Evolutionary conservation across 2,888 invertebrate genomes (phyloP).

Genomic region (Zygaena filipendulae): DNA sequence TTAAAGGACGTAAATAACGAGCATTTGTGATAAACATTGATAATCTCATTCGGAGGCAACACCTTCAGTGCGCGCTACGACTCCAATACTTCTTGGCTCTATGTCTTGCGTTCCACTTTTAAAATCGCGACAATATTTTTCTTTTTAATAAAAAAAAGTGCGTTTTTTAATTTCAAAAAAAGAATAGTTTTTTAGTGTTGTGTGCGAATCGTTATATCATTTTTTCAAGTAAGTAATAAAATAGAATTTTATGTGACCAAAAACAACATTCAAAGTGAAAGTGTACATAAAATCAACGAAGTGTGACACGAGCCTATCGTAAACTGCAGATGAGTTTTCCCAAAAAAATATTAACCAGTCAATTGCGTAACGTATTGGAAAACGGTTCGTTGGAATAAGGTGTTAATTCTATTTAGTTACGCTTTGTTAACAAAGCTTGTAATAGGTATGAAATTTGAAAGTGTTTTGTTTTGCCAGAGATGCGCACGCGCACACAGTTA

Average conservation of each 20-base stretch:
- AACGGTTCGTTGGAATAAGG: constrained; percentile 22
- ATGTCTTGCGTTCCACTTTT: too few species aligned
- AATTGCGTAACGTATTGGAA: constrained; percentile 18
- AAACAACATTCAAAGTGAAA: too few species aligned
- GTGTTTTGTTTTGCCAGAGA: constrained; percentile 34
- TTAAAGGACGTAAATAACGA: constrained; percentile 60
- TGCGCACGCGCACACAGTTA: constrained; percentile 31
- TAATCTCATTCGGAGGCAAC: constrained; percentile 56
- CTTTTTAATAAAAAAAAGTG: constrained; percentile 5
- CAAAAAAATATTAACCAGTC: constrained; percentile 15
- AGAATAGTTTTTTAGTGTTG: too few species aligned
- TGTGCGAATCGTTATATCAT: too few species aligned
- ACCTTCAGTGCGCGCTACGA: constrained; percentile 37
- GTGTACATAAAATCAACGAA: too few species aligned
- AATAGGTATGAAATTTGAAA: constrained; percentile 41
- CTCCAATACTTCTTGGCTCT: constrained; percentile 39
- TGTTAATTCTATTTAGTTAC: constrained; percentile 41
- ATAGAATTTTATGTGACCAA: too few species aligned
- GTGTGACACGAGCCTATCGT: too few species aligned
- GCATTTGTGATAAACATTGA: constrained; percentile 55
- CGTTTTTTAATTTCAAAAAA: too few species aligned
- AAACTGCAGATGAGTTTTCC: constrained; percentile 6
- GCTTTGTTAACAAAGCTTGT: constrained; percentile 29
- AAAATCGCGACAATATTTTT: constrained; percentile 16
- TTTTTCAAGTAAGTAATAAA: too few species aligned